Evolutionary conservation across 2,797 vertebrate genomes (phyloP).

Genomic region (Anguilla obscura): DNA sequence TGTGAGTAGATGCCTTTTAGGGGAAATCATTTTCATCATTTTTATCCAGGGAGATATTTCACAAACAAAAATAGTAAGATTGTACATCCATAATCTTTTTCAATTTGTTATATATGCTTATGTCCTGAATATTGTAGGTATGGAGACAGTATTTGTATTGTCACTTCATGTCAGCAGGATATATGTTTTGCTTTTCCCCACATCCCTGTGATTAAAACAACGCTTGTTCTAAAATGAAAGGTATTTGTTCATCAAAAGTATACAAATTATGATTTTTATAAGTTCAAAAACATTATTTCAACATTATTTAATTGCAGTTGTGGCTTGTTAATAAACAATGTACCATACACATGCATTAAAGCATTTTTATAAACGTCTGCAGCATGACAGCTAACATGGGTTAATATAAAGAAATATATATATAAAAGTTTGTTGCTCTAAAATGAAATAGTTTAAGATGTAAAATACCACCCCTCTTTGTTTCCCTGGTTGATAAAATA

Average conservation of each 20-base stretch:
- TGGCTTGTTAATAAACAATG: neutral
- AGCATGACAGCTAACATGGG: neutral
- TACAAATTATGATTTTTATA: neutral
- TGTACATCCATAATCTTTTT: neutral
- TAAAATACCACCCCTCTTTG: neutral
- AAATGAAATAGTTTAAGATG: slow-evolving; percentile 30
- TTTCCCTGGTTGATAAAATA: slow-evolving; percentile 22
- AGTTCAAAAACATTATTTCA: neutral
- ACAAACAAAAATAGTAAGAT: neutral
- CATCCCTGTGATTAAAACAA: neutral
- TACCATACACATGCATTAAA: neutral
- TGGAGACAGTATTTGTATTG: neutral
- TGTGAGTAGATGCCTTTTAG: neutral
- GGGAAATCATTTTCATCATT: neutral
- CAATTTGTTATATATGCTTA: neutral
- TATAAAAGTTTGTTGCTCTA: neutral
- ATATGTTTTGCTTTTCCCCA: neutral
- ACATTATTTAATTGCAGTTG: neutral
- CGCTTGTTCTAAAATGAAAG: neutral
- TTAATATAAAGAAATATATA: neutral
- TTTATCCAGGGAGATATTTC: neutral
- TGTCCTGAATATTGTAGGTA: neutral
- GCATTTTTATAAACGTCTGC: neutral
- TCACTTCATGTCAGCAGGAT: neutral
- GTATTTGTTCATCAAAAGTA: neutral